Conservation (phyloP, 2,797 vertebrate species). For the Anabas testudineus region DNA sequence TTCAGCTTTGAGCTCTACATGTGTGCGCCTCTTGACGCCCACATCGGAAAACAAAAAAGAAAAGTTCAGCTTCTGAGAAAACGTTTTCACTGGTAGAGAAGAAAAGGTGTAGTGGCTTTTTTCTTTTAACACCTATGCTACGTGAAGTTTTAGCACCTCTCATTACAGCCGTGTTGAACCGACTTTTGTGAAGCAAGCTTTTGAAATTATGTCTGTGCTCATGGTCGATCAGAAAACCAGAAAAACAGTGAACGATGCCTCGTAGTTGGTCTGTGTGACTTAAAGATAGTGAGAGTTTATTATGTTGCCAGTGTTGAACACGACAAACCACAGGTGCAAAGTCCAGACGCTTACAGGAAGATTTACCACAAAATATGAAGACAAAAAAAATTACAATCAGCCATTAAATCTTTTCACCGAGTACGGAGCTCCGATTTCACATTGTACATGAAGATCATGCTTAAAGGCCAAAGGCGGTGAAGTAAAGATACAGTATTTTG, state of each 20-base stretch:
- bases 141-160: slow-evolving; percentile 7
- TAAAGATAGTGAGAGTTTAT: neutral
- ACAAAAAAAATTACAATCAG: too few relatives aligned
- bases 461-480: too few relatives aligned
- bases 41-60: slow-evolving; percentile 70
- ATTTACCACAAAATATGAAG: slow-evolving; percentile 6
- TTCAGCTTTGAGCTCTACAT: slow-evolving; percentile 38
- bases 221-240: neutral
- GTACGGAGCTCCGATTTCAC: neutral
- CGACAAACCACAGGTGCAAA: slow-evolving; percentile 10
- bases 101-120: slow-evolving; percentile 9
- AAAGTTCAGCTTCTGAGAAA: slow-evolving; percentile 74
- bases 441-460: too few relatives aligned
- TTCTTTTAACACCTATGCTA: slow-evolving; percentile 19
- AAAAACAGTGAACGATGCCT: neutral
- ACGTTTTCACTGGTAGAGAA: slow-evolving; percentile 24
- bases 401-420: neutral
- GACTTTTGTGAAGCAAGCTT: neutral
- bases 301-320: neutral
- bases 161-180: neutral
- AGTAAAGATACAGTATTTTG: too few relatives aligned
- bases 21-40: slow-evolving; percentile 60
- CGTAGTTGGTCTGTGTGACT: neutral
- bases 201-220: neutral
- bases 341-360: slow-evolving; percentile 10